Evolutionary conservation across 2,888 invertebrate species (phyloP).

Genomic region (Erynnis tages): DNA sequence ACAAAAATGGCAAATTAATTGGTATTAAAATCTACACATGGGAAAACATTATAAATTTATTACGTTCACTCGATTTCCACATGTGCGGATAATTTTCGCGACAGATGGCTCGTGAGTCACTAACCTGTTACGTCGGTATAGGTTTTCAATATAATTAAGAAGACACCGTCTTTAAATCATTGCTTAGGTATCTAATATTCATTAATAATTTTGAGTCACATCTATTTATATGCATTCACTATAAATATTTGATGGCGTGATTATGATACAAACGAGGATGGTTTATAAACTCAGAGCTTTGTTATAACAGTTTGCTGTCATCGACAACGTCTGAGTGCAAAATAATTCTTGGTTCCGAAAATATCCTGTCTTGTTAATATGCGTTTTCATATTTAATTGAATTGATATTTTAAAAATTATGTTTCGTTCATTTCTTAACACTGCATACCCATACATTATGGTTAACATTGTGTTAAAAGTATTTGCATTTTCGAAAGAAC

Average conservation of each 20-base stretch:
- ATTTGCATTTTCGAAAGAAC: not conserved
- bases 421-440: no score
- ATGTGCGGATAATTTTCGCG: constrained; percentile 70
- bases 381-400: no score
- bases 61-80: constrained; percentile 64
- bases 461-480: no score
- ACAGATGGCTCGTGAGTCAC: constrained; percentile 78
- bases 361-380: no score
- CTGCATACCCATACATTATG: no score
- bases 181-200: constrained; percentile 28
- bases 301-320: constrained; percentile 6
- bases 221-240: constrained; percentile 1
- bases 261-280: not conserved
- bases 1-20: constrained; percentile 60
- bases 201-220: constrained; percentile 32
- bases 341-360: not conserved
- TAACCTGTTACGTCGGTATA: constrained; percentile 63
- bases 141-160: constrained; percentile 65
- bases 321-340: constrained; percentile 2
- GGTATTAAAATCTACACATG: constrained; percentile 46
- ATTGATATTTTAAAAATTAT: no score
- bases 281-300: constrained; percentile 11
- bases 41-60: constrained; percentile 52
- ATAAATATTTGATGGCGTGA: not conserved
- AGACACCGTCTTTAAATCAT: constrained; percentile 58